These are phyloP conservation scores for Zaprionus kolodkinae DNA, from an alignment of 1,140 invertebrate species.

Conservation along the genomic window DNA sequence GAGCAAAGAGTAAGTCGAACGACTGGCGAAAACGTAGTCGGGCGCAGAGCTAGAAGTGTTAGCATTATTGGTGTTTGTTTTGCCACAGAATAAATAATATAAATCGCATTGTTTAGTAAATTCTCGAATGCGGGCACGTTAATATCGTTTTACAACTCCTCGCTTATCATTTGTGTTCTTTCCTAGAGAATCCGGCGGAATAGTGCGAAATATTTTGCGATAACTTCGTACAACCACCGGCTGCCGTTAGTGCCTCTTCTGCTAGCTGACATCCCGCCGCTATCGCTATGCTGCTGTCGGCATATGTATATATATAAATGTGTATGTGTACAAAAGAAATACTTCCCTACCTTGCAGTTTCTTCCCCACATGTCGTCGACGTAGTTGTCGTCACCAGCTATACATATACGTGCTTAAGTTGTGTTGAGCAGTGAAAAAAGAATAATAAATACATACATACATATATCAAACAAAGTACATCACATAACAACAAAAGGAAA, in stretches of 20 bases:
- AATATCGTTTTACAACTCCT: conserved; percentile 43
- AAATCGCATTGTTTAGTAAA: conserved; percentile 56
- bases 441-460: conserved; percentile 37
- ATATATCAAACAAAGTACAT: conserved; percentile 58
- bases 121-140: conserved; percentile 40
- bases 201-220: conserved; percentile 45
- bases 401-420: conserved; percentile 77
- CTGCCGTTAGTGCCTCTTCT: conserved; percentile 15
- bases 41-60: background rate
- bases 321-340: conserved; percentile 38
- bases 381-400: conserved; percentile 39
- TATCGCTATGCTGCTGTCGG: conserved; percentile 57
- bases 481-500: conserved; percentile 55
- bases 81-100: conserved; percentile 54
- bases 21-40: conserved; percentile 10
- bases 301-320: conserved; percentile 20
- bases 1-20: conserved; percentile 28
- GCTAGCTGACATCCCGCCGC: conserved; percentile 8
- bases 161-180: conserved; percentile 37
- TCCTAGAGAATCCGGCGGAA: conserved; percentile 28
- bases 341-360: conserved; percentile 74
- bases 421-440: conserved; percentile 55
- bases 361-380: conserved; percentile 65
- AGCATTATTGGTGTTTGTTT: conserved; percentile 39
- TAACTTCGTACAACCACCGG: conserved; percentile 49